A percentile compares a stretch with the other conserved stretches of the same genome.
Conservation (phyloP, 2,797 vertebrate genomes). For the Buceros bicornis region DNA sequence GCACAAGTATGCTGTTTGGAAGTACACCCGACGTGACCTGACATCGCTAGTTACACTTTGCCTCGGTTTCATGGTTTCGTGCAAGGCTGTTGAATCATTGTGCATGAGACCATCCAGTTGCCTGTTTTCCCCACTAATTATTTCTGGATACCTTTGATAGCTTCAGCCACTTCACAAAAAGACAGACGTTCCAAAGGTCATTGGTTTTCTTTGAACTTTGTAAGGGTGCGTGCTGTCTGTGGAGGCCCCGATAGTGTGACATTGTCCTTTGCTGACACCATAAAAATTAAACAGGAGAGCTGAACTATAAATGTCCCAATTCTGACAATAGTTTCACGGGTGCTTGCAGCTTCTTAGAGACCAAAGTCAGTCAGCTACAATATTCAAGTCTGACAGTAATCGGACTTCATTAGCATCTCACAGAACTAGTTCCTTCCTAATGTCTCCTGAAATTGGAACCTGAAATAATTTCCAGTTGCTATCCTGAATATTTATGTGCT, state of each 20-base stretch:
- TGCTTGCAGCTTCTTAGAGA: neutral
- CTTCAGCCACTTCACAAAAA: neutral
- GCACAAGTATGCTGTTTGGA: neutral
- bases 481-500: neutral
- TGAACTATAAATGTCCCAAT: neutral
- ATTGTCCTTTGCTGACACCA: neutral
- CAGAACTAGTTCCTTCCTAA: neutral
- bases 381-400: neutral
- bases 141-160: neutral
- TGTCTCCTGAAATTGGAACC: neutral
- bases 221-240: neutral
- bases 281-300: neutral
- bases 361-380: neutral
- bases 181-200: neutral
- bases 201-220: neutral
- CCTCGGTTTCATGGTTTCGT: neutral
- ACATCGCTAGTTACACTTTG: neutral
- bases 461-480: neutral
- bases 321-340: neutral
- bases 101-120: neutral
- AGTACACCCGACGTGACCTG: accelerated
- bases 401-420: conserved; percentile 13
- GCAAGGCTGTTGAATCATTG: neutral
- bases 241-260: neutral
- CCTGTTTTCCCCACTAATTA: neutral